phyloP scores from a whole-genome alignment of 2,888 invertebrate genomes.

The Timema podura region DNA sequence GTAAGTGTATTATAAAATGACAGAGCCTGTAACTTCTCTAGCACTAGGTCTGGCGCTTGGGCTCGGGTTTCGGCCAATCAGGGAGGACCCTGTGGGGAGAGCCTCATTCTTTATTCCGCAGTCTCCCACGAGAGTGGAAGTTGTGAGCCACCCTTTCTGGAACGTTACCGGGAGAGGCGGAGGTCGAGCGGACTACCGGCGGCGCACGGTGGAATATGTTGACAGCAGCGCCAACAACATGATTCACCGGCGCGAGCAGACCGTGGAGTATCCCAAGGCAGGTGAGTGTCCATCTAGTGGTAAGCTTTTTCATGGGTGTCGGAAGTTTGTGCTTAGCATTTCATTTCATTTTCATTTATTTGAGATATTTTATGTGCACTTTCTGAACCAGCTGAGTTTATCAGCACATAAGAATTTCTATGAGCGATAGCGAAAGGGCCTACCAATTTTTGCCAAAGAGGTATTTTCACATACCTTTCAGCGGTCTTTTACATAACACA shows the following conservation, averaged over 20 bases:
- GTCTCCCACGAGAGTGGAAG: slow-evolving; percentile 38
- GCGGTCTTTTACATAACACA: too few relatives aligned
- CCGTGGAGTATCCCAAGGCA: not conserved
- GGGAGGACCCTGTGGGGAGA: slow-evolving; percentile 40
- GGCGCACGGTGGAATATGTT: slow-evolving; percentile 45
- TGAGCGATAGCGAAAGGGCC: too few relatives aligned
- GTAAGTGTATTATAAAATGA: too few relatives aligned
- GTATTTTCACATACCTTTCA: too few relatives aligned
- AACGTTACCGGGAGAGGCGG: slow-evolving; percentile 44
- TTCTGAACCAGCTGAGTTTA: too few relatives aligned
- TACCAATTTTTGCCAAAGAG: too few relatives aligned
- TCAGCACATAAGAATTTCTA: too few relatives aligned
- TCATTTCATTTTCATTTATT: too few relatives aligned
- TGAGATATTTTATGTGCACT: too few relatives aligned
- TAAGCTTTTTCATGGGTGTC: too few relatives aligned
- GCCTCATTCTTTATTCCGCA: slow-evolving; percentile 37
- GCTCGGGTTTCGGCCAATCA: slow-evolving; percentile 42
- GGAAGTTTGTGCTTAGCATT: too few relatives aligned
- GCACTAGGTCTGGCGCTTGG: slow-evolving; percentile 11
- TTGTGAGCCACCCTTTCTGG: slow-evolving; percentile 38
- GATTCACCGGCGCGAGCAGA: slow-evolving; percentile 18
- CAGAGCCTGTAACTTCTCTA: not conserved
- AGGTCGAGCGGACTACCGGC: slow-evolving; percentile 41
- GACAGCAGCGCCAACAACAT: slow-evolving; percentile 39
- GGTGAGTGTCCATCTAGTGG: too few relatives aligned